Conservation (phyloP, 2,113 vertebrate genomes). For the Tragelaphus imberbis region DNA sequence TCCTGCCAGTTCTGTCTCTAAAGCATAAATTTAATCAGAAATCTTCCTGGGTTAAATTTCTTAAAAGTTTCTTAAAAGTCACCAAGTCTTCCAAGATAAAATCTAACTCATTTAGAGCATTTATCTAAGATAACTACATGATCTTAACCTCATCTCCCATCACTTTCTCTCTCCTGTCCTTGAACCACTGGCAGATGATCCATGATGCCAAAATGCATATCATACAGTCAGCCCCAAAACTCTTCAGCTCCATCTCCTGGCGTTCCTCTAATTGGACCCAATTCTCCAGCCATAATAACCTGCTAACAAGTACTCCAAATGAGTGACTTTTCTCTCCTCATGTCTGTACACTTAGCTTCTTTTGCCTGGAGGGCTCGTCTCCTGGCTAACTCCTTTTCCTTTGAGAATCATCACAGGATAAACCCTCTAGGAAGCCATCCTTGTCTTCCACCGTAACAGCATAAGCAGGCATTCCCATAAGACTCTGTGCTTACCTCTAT, state of each 20-base stretch:
- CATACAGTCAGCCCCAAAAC: background rate
- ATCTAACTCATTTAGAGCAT: background rate
- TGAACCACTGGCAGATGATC: background rate
- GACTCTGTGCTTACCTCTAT: background rate
- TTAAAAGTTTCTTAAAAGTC: conserved; percentile 7
- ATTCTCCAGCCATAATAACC: background rate
- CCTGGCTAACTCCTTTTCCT: background rate
- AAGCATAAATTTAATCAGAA: background rate
- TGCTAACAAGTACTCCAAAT: background rate
- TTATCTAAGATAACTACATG: background rate
- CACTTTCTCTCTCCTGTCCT: background rate
- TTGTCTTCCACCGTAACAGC: background rate
- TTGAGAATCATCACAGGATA: background rate
- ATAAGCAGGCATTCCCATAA: background rate
- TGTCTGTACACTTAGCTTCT: background rate
- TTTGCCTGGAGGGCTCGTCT: background rate
- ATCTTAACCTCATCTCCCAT: background rate
- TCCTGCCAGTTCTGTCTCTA: background rate
- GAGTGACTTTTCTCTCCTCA: background rate
- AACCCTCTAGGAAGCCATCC: background rate
- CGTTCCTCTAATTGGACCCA: background rate
- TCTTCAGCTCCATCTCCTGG: background rate
- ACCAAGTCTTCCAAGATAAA: background rate
- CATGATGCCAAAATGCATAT: background rate
- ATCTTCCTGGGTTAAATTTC: background rate